phyloP scores from a whole-genome alignment of 2,113 vertebrate species.

The Myxocyprinus asiaticus region DNA sequence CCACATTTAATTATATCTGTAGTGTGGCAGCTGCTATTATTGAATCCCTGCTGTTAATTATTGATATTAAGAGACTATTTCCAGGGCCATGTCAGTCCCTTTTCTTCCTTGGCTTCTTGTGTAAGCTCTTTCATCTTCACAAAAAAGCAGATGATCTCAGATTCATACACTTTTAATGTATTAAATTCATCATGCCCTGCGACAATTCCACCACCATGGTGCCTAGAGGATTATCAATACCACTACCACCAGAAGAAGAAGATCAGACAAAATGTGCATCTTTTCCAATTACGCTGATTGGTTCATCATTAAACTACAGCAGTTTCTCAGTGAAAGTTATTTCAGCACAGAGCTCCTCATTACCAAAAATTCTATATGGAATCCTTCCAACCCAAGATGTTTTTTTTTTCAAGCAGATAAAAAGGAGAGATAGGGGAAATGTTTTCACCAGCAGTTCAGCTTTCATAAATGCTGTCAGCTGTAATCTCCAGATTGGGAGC shows the following conservation, averaged over 20 bases:
- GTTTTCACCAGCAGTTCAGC: not conserved
- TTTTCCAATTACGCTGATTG: conserved; percentile 6
- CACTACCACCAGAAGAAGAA: not conserved
- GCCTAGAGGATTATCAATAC: conserved; percentile 8
- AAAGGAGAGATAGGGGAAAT: not conserved
- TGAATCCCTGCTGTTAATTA: conserved; percentile 60
- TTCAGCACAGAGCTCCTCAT: conserved; percentile 3
- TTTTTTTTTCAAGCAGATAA: conserved; percentile 4
- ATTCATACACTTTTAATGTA: conserved; percentile 29
- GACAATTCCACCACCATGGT: not conserved
- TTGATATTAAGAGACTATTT: conserved; percentile 61
- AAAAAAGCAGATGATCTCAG: conserved; percentile 17
- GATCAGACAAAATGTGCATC: conserved; percentile 18
- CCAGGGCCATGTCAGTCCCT: conserved; percentile 44
- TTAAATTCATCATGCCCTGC: not conserved
- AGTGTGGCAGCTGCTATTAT: conserved; percentile 47
- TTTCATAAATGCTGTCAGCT: not conserved
- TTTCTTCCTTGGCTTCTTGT: conserved; percentile 45
- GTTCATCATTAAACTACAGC: not conserved
- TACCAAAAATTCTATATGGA: not conserved
- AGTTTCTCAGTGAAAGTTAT: conserved; percentile 1
- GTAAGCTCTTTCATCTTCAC: conserved; percentile 8
- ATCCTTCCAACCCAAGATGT: not conserved
- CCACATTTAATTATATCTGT: conserved; percentile 48
- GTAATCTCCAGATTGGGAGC: conserved; percentile 3